phyloP scores from a whole-genome alignment of 2,113 vertebrate genomes.

The Oreochromis tanganicae region DNA sequence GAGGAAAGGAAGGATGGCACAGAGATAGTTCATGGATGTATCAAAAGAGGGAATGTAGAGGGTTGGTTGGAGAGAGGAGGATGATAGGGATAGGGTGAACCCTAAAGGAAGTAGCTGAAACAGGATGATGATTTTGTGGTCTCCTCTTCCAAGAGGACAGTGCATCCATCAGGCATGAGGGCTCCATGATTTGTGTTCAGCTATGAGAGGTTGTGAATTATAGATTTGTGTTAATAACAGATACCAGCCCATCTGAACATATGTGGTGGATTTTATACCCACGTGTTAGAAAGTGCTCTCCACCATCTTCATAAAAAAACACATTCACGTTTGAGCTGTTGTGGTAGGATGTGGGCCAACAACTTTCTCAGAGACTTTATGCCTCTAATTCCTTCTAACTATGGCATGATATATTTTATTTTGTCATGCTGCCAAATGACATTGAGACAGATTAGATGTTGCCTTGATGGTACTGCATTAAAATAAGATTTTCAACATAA shows the following conservation, averaged over 20 bases:
- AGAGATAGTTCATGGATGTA: neutral
- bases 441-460: neutral
- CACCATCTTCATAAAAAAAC: neutral
- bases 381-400: neutral
- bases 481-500: neutral
- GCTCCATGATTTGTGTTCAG: neutral
- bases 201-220: neutral
- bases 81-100: neutral
- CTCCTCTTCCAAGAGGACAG: neutral
- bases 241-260: neutral
- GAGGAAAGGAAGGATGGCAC: neutral
- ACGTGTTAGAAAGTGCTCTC: neutral
- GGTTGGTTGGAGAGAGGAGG: neutral
- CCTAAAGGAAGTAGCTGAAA: neutral
- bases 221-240: neutral
- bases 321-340: rapidly evolving
- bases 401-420: neutral
- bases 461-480: neutral
- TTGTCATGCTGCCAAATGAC: neutral
- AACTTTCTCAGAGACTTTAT: neutral
- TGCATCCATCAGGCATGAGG: neutral
- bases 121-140: neutral
- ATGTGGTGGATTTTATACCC: neutral
- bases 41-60: neutral
- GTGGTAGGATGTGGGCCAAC: rapidly evolving